Conservation (phyloP, 2,113 vertebrate genomes). For the Electrona antarctica region DNA sequence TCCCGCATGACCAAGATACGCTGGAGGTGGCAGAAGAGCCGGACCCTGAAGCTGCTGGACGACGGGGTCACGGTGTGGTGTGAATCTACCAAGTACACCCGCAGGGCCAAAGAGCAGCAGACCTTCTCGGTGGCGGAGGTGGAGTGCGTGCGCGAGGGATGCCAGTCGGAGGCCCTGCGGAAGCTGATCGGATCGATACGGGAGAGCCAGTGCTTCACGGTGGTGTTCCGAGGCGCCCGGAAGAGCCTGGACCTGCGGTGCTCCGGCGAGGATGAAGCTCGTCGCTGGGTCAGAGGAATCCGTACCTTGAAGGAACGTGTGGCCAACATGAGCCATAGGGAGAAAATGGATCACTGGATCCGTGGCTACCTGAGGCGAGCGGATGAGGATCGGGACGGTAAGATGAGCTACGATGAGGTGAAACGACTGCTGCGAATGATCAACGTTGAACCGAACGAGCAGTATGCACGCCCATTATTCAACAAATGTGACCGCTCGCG, state of each 20-base stretch:
- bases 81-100: constrained; percentile 82
- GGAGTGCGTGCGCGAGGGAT: constrained; percentile 88
- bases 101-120: constrained; percentile 78
- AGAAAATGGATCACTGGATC: constrained; percentile 97
- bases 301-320: constrained; percentile 83
- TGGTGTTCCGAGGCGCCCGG: constrained; percentile 85
- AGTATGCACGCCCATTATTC: constrained; percentile 88
- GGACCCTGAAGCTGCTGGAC: constrained; percentile 86
- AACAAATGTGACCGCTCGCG: constrained; percentile 91
- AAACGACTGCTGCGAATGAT: constrained; percentile 92
- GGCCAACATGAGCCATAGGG: constrained; percentile 89
- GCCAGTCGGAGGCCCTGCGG: constrained; percentile 88
- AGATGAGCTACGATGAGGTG: constrained; percentile 95
- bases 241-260: constrained; percentile 92
- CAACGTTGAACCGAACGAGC: constrained; percentile 92
- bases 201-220: constrained; percentile 86
- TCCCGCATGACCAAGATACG: constrained; percentile 89
- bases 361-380: constrained; percentile 87
- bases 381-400: constrained; percentile 91
- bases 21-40: constrained; percentile 82
- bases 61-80: constrained; percentile 91
- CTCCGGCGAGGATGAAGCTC: constrained; percentile 81
- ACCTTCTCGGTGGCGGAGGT: constrained; percentile 90
- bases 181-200: constrained; percentile 76
- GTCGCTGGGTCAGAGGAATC: constrained; percentile 89